A percentile compares a stretch with the other conserved stretches of the same genome.
These are phyloP conservation scores for Zootermopsis nevadensis DNA, from an alignment of 2,888 invertebrate species.

Conservation along the genomic window DNA sequence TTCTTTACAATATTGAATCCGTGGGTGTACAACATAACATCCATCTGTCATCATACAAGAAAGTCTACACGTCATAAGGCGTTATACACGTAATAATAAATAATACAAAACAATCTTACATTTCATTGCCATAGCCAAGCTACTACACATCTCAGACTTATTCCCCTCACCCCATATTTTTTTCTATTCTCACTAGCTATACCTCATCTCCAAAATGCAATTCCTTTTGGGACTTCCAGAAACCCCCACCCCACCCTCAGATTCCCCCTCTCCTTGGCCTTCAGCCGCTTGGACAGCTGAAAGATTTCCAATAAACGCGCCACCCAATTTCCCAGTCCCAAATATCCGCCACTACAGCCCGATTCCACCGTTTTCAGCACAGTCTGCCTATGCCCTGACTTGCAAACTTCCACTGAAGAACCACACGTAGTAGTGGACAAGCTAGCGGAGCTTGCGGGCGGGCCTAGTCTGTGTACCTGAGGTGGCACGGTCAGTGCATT, in stretches of 20 bases:
- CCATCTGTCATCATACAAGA: not conserved
- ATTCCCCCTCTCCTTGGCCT: constrained; percentile 60
- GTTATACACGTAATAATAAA: not conserved
- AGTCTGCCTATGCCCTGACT: constrained; percentile 21
- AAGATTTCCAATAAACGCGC: constrained; percentile 66
- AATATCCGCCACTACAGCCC: constrained; percentile 59
- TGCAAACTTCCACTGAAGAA: constrained; percentile 17
- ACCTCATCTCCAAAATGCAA: constrained; percentile 53
- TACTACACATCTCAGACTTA: constrained; percentile 46
- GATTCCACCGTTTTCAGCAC: constrained; percentile 14
- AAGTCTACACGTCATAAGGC: not conserved
- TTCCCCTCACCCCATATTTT: constrained; percentile 27
- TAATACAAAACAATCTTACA: not conserved
- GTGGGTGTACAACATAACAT: too few relatives aligned
- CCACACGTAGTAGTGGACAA: not conserved
- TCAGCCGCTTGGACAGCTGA: constrained; percentile 63
- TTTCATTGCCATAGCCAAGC: not conserved
- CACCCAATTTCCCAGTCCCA: constrained; percentile 62
- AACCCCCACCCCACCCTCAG: constrained; percentile 56
- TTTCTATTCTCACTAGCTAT: constrained; percentile 41
- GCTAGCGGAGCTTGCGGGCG: too few relatives aligned
- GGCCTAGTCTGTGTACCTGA: too few relatives aligned
- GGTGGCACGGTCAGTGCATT: too few relatives aligned
- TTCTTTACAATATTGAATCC: not conserved
- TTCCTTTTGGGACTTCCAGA: constrained; percentile 52